A percentile compares a stretch with the other conserved stretches of the same genome.
These are phyloP conservation scores for Parnassius orleans DNA, from an alignment of 2,888 invertebrate species.

Conservation along the genomic window DNA sequence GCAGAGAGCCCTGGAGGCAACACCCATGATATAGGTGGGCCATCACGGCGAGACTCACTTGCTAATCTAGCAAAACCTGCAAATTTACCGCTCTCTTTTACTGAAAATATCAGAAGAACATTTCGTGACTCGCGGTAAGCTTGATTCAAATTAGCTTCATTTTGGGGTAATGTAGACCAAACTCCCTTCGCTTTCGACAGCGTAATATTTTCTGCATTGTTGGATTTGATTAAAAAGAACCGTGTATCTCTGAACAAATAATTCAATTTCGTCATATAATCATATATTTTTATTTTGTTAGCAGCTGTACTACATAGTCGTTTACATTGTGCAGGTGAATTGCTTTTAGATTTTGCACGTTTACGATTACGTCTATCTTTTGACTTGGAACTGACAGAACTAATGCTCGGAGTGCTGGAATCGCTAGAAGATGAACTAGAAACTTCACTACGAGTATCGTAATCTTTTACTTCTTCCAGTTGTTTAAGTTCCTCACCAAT, in stretches of 20 bases:
- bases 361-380: conserved; percentile 82
- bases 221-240: conserved; percentile 98
- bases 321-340: conserved; percentile 64
- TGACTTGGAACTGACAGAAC: conserved; percentile 87
- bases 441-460: conserved; percentile 94
- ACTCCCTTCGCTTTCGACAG: conserved; percentile 97
- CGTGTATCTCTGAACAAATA: conserved; percentile 96
- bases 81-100: conserved; percentile 98
- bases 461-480: conserved; percentile 86
- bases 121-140: conserved; percentile 96
- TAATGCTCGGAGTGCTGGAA: conserved; percentile 88
- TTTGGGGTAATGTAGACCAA: conserved; percentile 98
- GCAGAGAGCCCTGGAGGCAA: conserved; percentile 96
- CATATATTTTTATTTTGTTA: conserved; percentile 84
- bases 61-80: conserved; percentile 96
- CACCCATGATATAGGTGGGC: conserved; percentile 95
- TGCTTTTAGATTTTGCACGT: conserved; percentile 70
- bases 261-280: conserved; percentile 93
- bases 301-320: conserved; percentile 55
- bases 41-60: conserved; percentile 94
- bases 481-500: conserved; percentile 91
- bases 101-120: conserved; percentile 97
- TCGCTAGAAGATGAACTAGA: conserved; percentile 89
- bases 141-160: conserved; percentile 97
- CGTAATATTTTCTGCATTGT: conserved; percentile 97